Evolutionary conservation across 2,797 vertebrate genomes (phyloP).

Genomic region (Anguilla obscura): DNA sequence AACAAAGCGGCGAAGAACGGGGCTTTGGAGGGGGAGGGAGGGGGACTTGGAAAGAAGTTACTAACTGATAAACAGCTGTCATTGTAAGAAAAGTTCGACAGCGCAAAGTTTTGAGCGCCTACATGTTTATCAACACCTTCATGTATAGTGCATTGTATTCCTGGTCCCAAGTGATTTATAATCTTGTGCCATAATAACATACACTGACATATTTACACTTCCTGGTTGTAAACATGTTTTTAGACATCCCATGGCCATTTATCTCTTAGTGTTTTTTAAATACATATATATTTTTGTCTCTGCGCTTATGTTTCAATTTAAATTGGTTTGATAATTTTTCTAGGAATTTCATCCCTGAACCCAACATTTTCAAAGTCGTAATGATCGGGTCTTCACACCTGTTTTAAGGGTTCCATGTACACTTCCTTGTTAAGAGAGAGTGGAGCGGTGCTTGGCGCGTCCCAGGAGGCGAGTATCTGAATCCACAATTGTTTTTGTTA

Average conservation of each 20-base stretch:
- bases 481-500: constrained; percentile 22
- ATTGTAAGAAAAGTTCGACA: constrained; percentile 75
- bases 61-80: constrained; percentile 96
- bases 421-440: constrained; percentile 11
- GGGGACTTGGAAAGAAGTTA: constrained; percentile 87
- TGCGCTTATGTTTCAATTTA: background rate
- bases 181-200: background rate
- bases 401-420: constrained; percentile 5
- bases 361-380: background rate
- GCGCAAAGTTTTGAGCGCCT: constrained; percentile 49
- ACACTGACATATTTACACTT: background rate
- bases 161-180: constrained; percentile 24
- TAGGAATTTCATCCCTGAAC: background rate
- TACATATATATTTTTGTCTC: background rate
- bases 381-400: constrained; percentile 9
- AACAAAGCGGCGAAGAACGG: constrained; percentile 94
- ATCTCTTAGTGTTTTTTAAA: background rate
- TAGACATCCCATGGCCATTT: background rate
- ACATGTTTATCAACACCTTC: constrained; percentile 45
- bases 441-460: background rate
- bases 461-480: constrained; percentile 1
- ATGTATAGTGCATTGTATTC: constrained; percentile 10
- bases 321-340: background rate
- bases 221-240: background rate
- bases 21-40: constrained; percentile 65